Evolutionary conservation across 2,888 invertebrate species (phyloP), one percentile per base, ranked within the genome.

Genomic region (Melitaea athalia): DNA sequence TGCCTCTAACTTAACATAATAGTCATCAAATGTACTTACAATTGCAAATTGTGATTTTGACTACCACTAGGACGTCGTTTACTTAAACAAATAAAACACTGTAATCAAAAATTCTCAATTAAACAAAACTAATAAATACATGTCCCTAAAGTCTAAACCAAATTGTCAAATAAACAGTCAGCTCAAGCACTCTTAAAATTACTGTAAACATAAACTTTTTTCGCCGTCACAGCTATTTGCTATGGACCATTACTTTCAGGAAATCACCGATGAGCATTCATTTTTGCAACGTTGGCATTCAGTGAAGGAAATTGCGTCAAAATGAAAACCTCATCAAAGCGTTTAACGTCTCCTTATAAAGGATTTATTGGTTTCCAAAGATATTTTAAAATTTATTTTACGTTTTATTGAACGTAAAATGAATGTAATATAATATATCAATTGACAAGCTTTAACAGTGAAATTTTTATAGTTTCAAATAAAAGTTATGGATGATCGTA

Each of bases 181-280:
- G 11, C 8, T 24, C 8, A 52, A 11, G 11, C 11, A 53, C 5
- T 4, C 12, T 53, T 53, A 14, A 53, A 5, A 53, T 31, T 53
- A 0, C 53, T 14, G 33, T 55, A 55, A 55, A 55, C 7, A 33
- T 14, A 7, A 31, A 14, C 33, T 1, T 33, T 55, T 33, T 6
- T 31, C 33, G 33, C 53, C 42, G 15, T 38, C 38, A 14, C n/a
- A 45, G 61, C 3, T 61, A n/a, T 38, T 62, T 59, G 61, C 60
- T 14, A 53, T n/a, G 42, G n/a, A 42, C 45, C 49, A 62, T 62
- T 67, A 67, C 49, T 38, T 55, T 7, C 61, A 67, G 66, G 55
- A 67, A 67, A 62, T 62, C 47, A 31, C 45, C 45, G 49, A 5
- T 47, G 53, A 42, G 61, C 53, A 47, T 57, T 49, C 47, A 55